phyloP scores from a whole-genome alignment of 2,113 vertebrate genomes.

The Nothocercus nigrocapillus region DNA sequence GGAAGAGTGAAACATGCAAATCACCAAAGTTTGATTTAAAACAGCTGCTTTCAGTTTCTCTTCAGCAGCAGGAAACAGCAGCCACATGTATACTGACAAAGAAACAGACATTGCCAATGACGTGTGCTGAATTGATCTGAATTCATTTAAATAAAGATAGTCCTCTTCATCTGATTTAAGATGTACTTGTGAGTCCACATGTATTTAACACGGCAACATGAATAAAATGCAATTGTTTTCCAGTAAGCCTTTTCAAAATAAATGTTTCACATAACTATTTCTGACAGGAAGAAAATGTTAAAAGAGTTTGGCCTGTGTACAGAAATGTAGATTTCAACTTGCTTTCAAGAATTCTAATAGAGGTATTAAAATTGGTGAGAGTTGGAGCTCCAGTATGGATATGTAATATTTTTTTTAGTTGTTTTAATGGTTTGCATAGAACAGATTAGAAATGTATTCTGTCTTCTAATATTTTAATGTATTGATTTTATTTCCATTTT shows the following conservation, averaged over 20 bases:
- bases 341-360: not conserved
- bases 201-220: not conserved
- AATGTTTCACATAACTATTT: not conserved
- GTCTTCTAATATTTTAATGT: not conserved
- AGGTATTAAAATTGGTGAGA: not conserved
- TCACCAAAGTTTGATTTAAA: not conserved
- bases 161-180: not conserved
- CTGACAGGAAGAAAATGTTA: not conserved
- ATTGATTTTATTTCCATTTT: not conserved
- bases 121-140: slow-evolving; percentile 8
- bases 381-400: not conserved
- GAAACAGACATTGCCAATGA: not conserved
- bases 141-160: not conserved
- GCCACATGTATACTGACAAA: not conserved
- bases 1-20: not conserved
- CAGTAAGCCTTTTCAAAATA: not conserved
- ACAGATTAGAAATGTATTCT: not conserved
- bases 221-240: not conserved
- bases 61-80: not conserved
- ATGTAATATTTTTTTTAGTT: rapidly evolving
- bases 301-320: not conserved
- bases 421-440: not conserved
- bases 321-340: not conserved
- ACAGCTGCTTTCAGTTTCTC: not conserved
- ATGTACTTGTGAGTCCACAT: not conserved